These are phyloP conservation scores for Caenorhabditis macrosperma DNA, from an alignment of 2,888 invertebrate genomes.

Conservation along the genomic window DNA sequence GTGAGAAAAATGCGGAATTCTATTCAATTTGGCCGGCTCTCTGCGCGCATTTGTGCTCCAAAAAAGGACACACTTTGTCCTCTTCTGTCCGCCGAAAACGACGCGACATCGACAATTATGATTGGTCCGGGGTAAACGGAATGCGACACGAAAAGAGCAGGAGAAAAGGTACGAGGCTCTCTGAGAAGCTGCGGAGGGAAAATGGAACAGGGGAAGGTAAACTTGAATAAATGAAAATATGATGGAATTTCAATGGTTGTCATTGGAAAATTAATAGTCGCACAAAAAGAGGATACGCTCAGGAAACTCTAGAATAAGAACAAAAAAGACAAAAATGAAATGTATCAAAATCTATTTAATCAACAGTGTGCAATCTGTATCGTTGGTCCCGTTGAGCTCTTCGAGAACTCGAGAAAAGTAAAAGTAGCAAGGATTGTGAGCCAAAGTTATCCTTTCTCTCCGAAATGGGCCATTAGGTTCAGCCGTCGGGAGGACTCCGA, in stretches of 20 bases:
- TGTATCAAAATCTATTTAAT: too few species aligned
- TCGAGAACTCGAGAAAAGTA: background rate
- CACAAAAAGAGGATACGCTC: too few species aligned
- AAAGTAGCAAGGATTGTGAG: background rate
- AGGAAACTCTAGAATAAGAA: too few species aligned
- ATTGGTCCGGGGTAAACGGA: background rate
- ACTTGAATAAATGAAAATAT: too few species aligned
- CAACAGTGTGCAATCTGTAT: too few species aligned
- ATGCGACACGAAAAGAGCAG: background rate
- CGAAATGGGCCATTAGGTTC: slow-evolving; percentile 52
- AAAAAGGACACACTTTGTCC: slow-evolving; percentile 28
- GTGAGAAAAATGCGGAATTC: slow-evolving; percentile 36
- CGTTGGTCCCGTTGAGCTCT: background rate
- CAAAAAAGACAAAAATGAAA: too few species aligned
- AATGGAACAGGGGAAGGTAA: too few species aligned
- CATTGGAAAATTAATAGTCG: too few species aligned
- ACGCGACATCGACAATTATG: background rate
- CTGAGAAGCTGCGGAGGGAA: too few species aligned
- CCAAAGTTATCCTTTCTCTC: slow-evolving; percentile 35
- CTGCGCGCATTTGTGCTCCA: slow-evolving; percentile 13
- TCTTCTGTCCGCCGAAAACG: slow-evolving; percentile 3
- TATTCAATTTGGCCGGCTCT: slow-evolving; percentile 38
- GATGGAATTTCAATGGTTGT: too few species aligned
- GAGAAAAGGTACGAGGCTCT: background rate
- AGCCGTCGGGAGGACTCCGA: slow-evolving; percentile 24